Conservation (phyloP, 2,797 vertebrate species). For the Mus spretus region DNA sequence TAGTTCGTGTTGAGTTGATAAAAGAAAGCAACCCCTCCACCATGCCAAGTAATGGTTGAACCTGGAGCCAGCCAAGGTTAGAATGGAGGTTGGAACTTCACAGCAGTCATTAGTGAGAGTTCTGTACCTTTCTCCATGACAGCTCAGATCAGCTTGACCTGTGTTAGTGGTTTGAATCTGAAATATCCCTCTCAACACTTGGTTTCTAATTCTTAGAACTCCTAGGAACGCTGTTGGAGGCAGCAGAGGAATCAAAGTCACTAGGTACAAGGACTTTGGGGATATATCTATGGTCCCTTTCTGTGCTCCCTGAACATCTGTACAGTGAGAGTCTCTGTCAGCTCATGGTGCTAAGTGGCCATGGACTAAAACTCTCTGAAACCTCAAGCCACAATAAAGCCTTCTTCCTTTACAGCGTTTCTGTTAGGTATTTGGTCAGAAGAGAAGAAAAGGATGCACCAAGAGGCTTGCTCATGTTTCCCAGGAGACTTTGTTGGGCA, state of each 20-base stretch:
- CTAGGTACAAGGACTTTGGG: not conserved
- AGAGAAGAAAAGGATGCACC: not conserved
- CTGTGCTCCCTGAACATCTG: not conserved
- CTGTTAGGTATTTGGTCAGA: not conserved
- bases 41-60: not conserved
- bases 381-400: not conserved
- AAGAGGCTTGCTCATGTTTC: not conserved
- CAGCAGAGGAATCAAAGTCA: not conserved
- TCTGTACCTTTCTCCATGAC: not conserved
- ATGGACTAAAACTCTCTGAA: not conserved
- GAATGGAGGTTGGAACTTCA: accelerated
- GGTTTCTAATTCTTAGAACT: not conserved
- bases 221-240: not conserved
- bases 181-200: not conserved
- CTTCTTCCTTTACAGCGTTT: not conserved
- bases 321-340: not conserved
- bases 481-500: not conserved
- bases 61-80: not conserved
- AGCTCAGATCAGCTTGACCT: not conserved
- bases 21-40: not conserved
- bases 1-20: not conserved
- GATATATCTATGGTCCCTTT: not conserved
- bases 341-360: not conserved
- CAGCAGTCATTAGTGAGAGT: not conserved
- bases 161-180: not conserved